Evolutionary conservation across 2,113 vertebrate species (phyloP), one percentile per base, ranked within the genome.

Genomic region (Microcebus griseorufus): DNA sequence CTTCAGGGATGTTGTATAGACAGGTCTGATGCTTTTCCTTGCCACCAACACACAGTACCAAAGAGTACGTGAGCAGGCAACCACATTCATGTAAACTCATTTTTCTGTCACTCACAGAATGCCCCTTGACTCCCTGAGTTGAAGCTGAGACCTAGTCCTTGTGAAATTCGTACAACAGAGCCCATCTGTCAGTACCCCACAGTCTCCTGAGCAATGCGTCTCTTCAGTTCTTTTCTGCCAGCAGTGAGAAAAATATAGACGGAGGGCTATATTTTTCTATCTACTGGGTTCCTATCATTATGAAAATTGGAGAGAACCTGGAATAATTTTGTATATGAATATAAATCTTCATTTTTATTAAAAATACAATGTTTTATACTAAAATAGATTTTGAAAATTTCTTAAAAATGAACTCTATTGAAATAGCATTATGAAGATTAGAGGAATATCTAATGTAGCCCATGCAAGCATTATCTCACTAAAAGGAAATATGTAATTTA

Each of bases 381-480:
- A 69, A 92, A 70, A 58, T 39, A 82, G 34, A 86, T 64, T n/a
- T 58, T 29, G 29, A 83, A 81, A 62, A 4, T 69, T 67, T 51
- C n/a, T 85, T 81, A 65, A 87, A 88, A 70, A 34, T 78, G 6
- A 82, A 70, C 18, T 90, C 37, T 60, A 64, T 75, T 76, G 11
- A 93, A 91, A 94, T 27, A 72, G 8, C 17, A 45, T 89, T 88
- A 70, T 93, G 58, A 64, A 78, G 70, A 53, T 84, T 73, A 84
- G 72, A 23, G 48, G 22, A 58, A 69, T 83, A 39, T 79, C 9
- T 27, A 58, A 84, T 64, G 48, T 34, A 75, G 22, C 12, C 2
- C 34, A 22, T 16, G 25, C 6, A 37, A 65, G 22, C 2, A 27
- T 94, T 81, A 90, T 64, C 62, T 90, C 32, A 95, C 5, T 39